Percentiles rank a stretch among this genome's conserved stretches.
Conservation (phyloP, 1,140 invertebrate genomes). For the Drosophila sucinea region DNA sequence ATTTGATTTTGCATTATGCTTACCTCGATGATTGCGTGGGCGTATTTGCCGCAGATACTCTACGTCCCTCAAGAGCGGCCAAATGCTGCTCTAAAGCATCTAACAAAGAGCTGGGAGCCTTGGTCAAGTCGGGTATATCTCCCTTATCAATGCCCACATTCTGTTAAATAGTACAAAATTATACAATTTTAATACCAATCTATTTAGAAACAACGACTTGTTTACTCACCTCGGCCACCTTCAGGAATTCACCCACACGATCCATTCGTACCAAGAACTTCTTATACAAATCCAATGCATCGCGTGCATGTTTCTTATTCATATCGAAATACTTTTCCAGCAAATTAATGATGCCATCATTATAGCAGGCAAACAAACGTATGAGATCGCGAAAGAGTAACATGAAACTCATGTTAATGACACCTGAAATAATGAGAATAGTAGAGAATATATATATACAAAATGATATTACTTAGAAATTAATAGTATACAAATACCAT, state of each 20-base stretch:
- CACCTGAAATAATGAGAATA: constrained; percentile 81
- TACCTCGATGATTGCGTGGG: constrained; percentile 93
- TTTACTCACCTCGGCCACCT: constrained; percentile 93
- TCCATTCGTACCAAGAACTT: constrained; percentile 99
- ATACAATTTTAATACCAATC: not conserved
- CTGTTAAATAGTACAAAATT: constrained; percentile 82
- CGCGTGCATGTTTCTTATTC: constrained; percentile 99
- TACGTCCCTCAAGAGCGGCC: constrained; percentile 95
- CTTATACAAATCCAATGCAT: constrained; percentile 99
- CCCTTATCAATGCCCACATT: constrained; percentile 99
- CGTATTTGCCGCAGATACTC: constrained; percentile 92
- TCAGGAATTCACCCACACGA: constrained; percentile 98
- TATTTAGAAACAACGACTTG: not conserved
- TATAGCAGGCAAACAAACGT: constrained; percentile 99
- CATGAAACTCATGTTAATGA: constrained; percentile 99
- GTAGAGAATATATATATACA: not conserved
- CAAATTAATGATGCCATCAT: constrained; percentile 99
- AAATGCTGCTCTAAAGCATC: constrained; percentile 99
- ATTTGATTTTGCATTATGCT: constrained; percentile 7
- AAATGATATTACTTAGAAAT: too few relatives aligned
- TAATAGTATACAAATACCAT: constrained; percentile 85
- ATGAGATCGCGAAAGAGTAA: constrained; percentile 99
- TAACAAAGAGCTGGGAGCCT: constrained; percentile 98
- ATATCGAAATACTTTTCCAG: constrained; percentile 99
- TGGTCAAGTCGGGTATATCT: constrained; percentile 99